Evolutionary conservation across 2,888 invertebrate genomes (phyloP), one percentile per base, ranked within the genome.

Genomic region (Oscheius sp.): DNA sequence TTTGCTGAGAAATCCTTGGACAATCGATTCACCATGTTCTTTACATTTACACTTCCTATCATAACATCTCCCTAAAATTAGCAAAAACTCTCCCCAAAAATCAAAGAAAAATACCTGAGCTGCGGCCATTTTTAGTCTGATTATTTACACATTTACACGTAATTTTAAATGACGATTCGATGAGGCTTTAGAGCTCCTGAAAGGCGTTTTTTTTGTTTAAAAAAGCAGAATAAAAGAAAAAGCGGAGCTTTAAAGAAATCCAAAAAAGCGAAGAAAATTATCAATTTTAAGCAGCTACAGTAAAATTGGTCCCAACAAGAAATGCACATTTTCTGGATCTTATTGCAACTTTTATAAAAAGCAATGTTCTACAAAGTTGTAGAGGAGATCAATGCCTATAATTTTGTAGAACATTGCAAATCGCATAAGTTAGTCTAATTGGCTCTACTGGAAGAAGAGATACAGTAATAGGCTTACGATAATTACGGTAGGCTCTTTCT

Each of bases 21-120:
- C n/a, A 79, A 42, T 31, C 79, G 72, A 57, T 79, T 74, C 25
- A 79, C 76, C 64, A 79, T 74, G 69, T 75, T 74, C 17, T 72
- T 72, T 20, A 79, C 79, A 55, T 73, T 79, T 20, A 79, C 79
- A 55, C 74, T 79, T 42, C 77, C 79, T 42, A 39, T 61, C 58
- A 72, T 55, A 15, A 75, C 69, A 48, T 79, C 79, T n/a, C 71
- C 72, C 79, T 79, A 64, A 33, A 72, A 58, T 2, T 8, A 23
- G 3, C 45, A 15, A 27, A 46, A 46, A n/a, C n/a, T n/a, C n/a
- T 31, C n/a, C 25, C 29, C 3, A 23, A 1, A 23, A 12, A 20
- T 33, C 12, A 27, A 25, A 12, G 5, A 15, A 5, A 42, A 10
- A 17, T 17, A 61, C 55, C 42, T 66, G 55, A 53, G 42, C 50